Conservation (phyloP, 2,113 vertebrate species). For the Dromaius novaehollandiae region DNA sequence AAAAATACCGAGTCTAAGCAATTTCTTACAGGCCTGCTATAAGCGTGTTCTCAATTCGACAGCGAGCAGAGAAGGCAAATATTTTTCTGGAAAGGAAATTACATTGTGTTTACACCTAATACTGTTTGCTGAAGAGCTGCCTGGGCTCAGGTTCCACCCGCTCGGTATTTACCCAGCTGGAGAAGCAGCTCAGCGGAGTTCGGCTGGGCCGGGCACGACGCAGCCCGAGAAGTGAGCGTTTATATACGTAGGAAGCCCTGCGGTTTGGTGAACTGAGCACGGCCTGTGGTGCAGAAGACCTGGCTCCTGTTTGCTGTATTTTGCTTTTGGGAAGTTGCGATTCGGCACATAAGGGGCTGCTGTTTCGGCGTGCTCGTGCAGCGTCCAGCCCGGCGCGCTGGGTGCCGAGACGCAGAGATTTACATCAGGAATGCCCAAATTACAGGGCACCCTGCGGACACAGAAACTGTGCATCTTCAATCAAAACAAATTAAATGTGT, state of each 20-base stretch:
- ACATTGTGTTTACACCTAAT: not conserved
- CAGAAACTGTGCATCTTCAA: not conserved
- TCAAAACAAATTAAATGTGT: not conserved
- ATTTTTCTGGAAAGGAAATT: constrained; percentile 33
- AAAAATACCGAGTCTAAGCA: not conserved
- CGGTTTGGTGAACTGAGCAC: not conserved
- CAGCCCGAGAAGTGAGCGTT: not conserved
- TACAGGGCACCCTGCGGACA: not conserved
- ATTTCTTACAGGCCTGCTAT: not conserved
- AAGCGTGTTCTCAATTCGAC: not conserved
- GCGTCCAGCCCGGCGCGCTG: not conserved
- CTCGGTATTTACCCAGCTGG: constrained; percentile 36
- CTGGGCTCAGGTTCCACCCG: not conserved
- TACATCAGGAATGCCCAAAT: not conserved
- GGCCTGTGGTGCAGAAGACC: not conserved
- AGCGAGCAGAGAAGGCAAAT: constrained; percentile 37
- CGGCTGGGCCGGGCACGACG: not conserved
- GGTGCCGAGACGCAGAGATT: not conserved
- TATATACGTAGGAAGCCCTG: not conserved
- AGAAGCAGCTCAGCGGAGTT: not conserved
- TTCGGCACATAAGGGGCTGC: not conserved
- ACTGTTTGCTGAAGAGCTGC: not conserved
- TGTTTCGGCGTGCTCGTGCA: not conserved
- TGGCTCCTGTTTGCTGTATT: not conserved
- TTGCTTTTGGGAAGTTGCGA: not conserved